Evolutionary conservation across 2,113 vertebrate species (phyloP).

Genomic region (Zingel zingel): DNA sequence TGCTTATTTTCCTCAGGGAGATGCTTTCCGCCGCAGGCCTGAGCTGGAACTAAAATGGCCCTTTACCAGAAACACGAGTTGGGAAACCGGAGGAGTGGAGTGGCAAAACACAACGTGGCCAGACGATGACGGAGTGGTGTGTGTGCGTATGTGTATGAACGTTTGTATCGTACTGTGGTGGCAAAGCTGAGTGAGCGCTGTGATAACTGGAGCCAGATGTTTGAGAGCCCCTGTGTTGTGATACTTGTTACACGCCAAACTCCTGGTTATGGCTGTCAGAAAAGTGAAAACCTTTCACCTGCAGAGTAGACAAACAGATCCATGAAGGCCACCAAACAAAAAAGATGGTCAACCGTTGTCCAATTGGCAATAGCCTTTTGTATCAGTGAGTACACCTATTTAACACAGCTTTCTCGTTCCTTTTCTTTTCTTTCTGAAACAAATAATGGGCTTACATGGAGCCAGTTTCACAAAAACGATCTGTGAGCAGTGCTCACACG

Average conservation of each 20-base stretch:
- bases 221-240: constrained; percentile 40
- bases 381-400: neutral
- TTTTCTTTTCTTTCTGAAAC: neutral
- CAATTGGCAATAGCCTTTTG: neutral
- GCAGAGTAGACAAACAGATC: constrained; percentile 6
- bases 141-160: constrained; percentile 18
- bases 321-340: neutral
- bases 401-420: neutral
- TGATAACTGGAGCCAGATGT: constrained; percentile 75
- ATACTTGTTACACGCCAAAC: constrained; percentile 29
- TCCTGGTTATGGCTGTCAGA: constrained; percentile 17
- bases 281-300: constrained; percentile 19
- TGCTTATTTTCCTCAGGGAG: constrained; percentile 87
- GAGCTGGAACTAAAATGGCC: constrained; percentile 64
- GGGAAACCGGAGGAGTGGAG: constrained; percentile 62
- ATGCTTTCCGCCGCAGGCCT: constrained; percentile 73
- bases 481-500: neutral
- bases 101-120: constrained; percentile 58
- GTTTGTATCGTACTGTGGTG: constrained; percentile 49
- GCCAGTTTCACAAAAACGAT: neutral
- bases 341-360: neutral
- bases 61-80: constrained; percentile 74
- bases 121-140: constrained; percentile 38
- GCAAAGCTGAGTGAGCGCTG: constrained; percentile 62
- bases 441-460: neutral